Evolutionary conservation across 2,113 vertebrate species (phyloP).

Genomic region (Hepsetus odoe): DNA sequence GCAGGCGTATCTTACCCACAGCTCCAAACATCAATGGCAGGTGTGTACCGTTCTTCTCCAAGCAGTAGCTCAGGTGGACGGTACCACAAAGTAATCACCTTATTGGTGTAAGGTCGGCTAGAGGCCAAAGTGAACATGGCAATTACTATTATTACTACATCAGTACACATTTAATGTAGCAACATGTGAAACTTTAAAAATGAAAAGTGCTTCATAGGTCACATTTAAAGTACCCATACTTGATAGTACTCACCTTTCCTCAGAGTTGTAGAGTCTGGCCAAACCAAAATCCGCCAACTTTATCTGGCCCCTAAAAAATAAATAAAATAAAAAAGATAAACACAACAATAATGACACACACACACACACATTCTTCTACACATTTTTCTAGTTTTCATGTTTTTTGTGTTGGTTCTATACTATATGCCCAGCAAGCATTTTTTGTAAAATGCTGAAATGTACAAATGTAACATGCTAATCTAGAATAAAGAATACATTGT

Average conservation of each 20-base stretch:
- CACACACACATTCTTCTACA: neutral
- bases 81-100: slow-evolving; percentile 99
- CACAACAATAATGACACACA: neutral
- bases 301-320: slow-evolving; percentile 88
- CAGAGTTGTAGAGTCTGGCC: slow-evolving; percentile 95
- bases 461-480: no score
- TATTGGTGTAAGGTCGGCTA: slow-evolving; percentile 98
- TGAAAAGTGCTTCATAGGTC: neutral
- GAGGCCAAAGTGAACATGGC: neutral
- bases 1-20: slow-evolving; percentile 86
- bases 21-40: slow-evolving; percentile 99
- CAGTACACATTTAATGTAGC: neutral
- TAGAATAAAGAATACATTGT: no score
- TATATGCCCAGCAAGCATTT: no score
- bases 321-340: no score
- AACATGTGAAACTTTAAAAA: neutral
- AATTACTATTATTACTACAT: neutral
- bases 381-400: neutral
- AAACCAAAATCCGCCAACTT: slow-evolving; percentile 98
- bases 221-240: neutral
- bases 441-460: no score
- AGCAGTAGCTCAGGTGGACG: slow-evolving; percentile 94
- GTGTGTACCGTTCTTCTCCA: slow-evolving; percentile 94
- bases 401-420: no score
- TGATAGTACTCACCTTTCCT: slow-evolving; percentile 85